Evolutionary conservation across 2,888 invertebrate genomes (phyloP).

Genomic region (Papilio demoleus): DNA sequence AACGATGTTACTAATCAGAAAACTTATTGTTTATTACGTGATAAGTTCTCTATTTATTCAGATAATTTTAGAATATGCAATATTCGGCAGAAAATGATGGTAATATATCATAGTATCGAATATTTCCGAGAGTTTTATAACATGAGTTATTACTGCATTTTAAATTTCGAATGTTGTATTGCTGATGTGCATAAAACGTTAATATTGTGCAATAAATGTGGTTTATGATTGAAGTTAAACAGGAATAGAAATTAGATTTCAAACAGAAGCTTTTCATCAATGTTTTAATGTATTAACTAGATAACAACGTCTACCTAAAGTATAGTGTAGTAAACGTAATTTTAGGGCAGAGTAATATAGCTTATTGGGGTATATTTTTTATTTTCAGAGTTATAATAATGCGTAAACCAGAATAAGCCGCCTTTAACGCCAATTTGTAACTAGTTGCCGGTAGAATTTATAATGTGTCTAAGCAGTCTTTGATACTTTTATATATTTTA

Average conservation of each 20-base stretch:
- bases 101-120: background rate
- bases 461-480: too few relatives aligned
- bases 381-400: too few relatives aligned
- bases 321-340: too few relatives aligned
- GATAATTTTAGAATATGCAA: background rate
- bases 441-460: too few relatives aligned
- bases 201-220: conserved; percentile 4
- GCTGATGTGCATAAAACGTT: background rate
- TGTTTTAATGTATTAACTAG: too few relatives aligned
- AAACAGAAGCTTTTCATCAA: background rate
- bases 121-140: background rate
- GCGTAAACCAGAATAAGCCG: too few relatives aligned
- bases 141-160: background rate
- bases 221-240: conserved; percentile 11
- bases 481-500: too few relatives aligned
- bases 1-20: background rate
- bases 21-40: background rate
- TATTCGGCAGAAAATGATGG: background rate
- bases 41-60: background rate
- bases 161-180: too few relatives aligned
- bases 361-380: too few relatives aligned
- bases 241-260: background rate
- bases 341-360: too few relatives aligned
- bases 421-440: too few relatives aligned
- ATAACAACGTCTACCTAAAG: too few relatives aligned